These are phyloP conservation scores for Sinotaia quadrata DNA, from an alignment of 2,888 invertebrate genomes.

Conservation along the genomic window DNA sequence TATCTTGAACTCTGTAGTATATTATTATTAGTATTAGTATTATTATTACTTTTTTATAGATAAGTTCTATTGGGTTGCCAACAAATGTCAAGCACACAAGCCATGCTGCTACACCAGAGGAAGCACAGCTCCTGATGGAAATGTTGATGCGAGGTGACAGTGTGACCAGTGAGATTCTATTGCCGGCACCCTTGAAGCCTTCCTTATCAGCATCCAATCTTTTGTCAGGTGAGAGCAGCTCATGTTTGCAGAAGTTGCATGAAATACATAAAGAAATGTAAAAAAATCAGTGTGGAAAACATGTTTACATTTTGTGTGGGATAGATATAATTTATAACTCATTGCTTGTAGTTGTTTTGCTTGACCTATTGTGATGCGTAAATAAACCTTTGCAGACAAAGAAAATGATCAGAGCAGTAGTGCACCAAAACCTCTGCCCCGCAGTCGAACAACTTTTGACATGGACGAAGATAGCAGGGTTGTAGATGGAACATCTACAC, in stretches of 20 bases:
- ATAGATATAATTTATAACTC: no score
- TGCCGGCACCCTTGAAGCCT: slow-evolving; percentile 28
- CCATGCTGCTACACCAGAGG: slow-evolving; percentile 64
- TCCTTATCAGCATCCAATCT: slow-evolving; percentile 33
- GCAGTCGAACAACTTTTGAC: slow-evolving; percentile 54
- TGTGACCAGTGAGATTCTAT: slow-evolving; percentile 38
- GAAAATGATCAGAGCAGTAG: slow-evolving; percentile 6
- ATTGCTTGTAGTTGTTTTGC: no score
- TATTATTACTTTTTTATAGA: slow-evolving; percentile 40
- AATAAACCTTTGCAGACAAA: no score
- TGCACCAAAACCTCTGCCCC: slow-evolving; percentile 46
- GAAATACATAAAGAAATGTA: no score
- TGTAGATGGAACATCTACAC: slow-evolving; percentile 16
- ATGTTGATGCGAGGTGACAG: slow-evolving; percentile 51
- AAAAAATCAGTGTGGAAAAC: no score
- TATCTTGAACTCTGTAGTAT: no score
- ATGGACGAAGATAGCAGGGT: slow-evolving; percentile 23
- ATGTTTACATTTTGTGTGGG: not conserved
- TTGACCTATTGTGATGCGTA: no score
- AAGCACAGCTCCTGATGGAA: slow-evolving; percentile 68
- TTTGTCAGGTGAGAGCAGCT: slow-evolving; percentile 27
- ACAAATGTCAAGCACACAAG: slow-evolving; percentile 68
- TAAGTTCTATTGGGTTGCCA: slow-evolving; percentile 64
- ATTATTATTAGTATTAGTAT: not conserved
- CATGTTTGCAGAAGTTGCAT: no score